phyloP scores from a whole-genome alignment of 1,140 invertebrate species.

The Vanessa atalanta region DNA sequence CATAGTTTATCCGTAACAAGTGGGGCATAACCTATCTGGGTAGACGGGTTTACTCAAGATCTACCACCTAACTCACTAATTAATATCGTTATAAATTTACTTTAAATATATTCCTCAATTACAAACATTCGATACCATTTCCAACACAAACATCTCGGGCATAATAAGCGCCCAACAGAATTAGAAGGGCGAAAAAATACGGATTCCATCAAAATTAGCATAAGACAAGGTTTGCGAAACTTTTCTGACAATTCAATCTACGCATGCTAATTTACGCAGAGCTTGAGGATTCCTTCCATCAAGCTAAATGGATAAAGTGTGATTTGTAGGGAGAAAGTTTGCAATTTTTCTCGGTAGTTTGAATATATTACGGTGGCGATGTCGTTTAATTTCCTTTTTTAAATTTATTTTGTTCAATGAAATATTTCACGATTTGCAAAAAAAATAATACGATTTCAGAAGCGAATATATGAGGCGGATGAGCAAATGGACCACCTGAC shows the following conservation, averaged over 20 bases:
- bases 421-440: neutral
- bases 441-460: too few relatives aligned
- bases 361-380: neutral
- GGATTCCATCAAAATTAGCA: conserved; percentile 41
- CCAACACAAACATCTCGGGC: neutral
- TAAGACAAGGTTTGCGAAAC: conserved; percentile 45
- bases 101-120: neutral
- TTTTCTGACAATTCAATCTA: conserved; percentile 54
- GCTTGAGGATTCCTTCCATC: conserved; percentile 34
- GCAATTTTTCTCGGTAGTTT: neutral
- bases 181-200: conserved; percentile 32
- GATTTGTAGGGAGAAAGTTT: conserved; percentile 21
- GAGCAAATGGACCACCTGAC: too few relatives aligned
- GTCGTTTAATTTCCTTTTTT: neutral
- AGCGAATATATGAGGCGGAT: too few relatives aligned
- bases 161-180: conserved; percentile 27
- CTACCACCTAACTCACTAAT: too few relatives aligned
- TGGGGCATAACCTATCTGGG: too few relatives aligned
- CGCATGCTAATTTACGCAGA: conserved; percentile 49
- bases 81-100: too few relatives aligned
- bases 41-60: too few relatives aligned
- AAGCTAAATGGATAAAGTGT: conserved; percentile 38
- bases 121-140: neutral
- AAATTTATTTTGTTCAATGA: neutral
- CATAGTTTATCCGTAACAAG: too few relatives aligned